Percentiles rank a stretch among this genome's conserved stretches.
Conservation (phyloP, 2,113 vertebrate genomes). For the Brachyhypopomus gauderio region DNA sequence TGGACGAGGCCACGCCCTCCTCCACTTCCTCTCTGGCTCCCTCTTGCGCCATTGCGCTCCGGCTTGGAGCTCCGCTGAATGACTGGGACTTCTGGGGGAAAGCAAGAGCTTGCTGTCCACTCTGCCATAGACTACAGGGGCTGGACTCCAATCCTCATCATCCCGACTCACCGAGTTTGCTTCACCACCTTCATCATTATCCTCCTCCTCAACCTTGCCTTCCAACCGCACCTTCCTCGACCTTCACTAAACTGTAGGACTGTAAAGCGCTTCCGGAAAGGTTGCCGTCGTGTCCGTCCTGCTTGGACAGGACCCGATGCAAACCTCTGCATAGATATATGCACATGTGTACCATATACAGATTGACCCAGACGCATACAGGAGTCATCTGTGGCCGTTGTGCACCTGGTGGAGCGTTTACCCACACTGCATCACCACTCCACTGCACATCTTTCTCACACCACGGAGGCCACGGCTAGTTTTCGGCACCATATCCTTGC, state of each 20-base stretch:
- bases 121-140: conserved; percentile 79
- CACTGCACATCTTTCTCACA: conserved; percentile 17
- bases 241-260: conserved; percentile 64
- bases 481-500: conserved; percentile 11
- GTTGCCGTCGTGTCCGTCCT: not conserved
- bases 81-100: conserved; percentile 67
- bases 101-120: conserved; percentile 70
- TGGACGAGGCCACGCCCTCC: conserved; percentile 30
- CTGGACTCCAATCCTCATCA: conserved; percentile 71
- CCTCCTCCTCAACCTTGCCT: conserved; percentile 9
- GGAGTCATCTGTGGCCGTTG: conserved; percentile 19
- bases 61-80: conserved; percentile 74
- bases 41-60: conserved; percentile 63
- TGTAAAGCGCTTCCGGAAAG: conserved; percentile 54
- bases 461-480: conserved; percentile 3
- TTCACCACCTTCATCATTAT: conserved; percentile 11
- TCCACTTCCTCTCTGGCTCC: conserved; percentile 36
- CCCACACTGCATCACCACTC: not conserved
- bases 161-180: conserved; percentile 24
- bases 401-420: conserved; percentile 14
- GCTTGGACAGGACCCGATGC: too few species aligned
- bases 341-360: conserved; percentile 31
- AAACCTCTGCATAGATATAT: conserved; percentile 25
- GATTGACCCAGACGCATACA: conserved; percentile 20
- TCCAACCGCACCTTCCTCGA: conserved; percentile 39